phyloP scores from a whole-genome alignment of 2,888 invertebrate genomes.

The Aromia moschata region DNA sequence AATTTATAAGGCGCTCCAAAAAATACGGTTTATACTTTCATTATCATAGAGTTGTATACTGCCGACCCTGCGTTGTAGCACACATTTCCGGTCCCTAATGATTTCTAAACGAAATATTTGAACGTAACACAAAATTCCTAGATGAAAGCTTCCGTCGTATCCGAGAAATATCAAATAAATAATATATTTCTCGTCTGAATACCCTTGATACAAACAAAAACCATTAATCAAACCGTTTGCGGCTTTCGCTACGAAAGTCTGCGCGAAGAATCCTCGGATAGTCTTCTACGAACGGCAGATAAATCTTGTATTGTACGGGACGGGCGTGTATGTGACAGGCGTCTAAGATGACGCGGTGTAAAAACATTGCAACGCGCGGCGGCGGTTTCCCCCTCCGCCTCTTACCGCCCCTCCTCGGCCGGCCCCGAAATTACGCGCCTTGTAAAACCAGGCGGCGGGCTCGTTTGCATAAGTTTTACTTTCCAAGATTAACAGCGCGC shows the following conservation, averaged over 20 bases:
- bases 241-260: conserved; percentile 26
- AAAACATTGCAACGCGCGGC: conserved; percentile 49
- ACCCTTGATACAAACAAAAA: conserved; percentile 24
- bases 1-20: no score
- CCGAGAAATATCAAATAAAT: conserved; percentile 14
- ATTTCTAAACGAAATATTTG: no score
- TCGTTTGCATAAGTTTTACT: conserved; percentile 65
- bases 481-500: conserved; percentile 63
- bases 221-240: conserved; percentile 34
- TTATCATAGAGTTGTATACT: no score
- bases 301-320: conserved; percentile 59
- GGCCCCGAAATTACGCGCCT: conserved; percentile 60
- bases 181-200: conserved; percentile 22
- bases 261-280: conserved; percentile 31
- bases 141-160: no score
- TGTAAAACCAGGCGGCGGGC: conserved; percentile 63
- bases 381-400: conserved; percentile 29
- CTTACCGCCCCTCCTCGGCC: conserved; percentile 38
- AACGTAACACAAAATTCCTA: no score
- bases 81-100: no score
- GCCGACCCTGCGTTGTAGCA: no score
- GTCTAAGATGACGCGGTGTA: conserved; percentile 54
- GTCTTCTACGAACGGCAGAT: conserved; percentile 43
- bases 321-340: conserved; percentile 56
- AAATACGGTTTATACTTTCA: no score